A percentile compares a stretch with the other conserved stretches of the same genome.
Conservation (phyloP, 2,113 vertebrate genomes). For the Anarrhichthys ocellatus region DNA sequence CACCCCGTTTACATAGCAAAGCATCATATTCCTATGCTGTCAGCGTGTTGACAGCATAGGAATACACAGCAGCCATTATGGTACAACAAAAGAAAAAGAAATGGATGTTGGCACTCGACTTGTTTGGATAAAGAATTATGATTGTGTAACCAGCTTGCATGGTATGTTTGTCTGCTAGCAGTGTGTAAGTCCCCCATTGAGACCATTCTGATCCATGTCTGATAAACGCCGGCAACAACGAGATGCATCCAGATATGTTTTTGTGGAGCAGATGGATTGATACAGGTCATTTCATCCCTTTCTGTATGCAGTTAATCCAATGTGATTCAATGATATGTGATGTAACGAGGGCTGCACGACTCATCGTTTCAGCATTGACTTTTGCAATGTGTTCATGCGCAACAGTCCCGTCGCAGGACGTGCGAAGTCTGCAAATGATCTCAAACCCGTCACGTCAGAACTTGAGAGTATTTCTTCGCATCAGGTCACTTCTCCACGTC, state of each 20-base stretch:
- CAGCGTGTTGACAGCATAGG: conserved; percentile 16
- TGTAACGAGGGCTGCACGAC: background rate
- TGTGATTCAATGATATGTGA: conserved; percentile 24
- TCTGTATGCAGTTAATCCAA: conserved; percentile 38
- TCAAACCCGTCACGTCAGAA: background rate
- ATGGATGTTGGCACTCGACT: conserved; percentile 53
- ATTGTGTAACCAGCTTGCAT: conserved; percentile 56
- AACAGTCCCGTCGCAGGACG: no score
- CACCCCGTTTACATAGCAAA: conserved; percentile 36
- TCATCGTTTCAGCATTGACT: background rate
- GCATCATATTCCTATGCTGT: conserved; percentile 4
- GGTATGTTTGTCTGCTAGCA: conserved; percentile 38
- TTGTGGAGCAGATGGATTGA: conserved; percentile 46
- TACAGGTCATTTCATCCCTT: conserved; percentile 7
- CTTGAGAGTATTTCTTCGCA: background rate
- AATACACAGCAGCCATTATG: conserved; percentile 17
- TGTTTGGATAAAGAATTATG: conserved; percentile 55
- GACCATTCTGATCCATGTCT: conserved; percentile 45
- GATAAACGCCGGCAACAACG: conserved; percentile 41
- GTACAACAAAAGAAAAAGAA: conserved; percentile 23
- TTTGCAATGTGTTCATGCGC: no score
- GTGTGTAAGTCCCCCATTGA: conserved; percentile 29
- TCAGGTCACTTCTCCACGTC: background rate
- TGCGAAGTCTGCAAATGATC: background rate
- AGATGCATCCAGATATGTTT: conserved; percentile 44